A percentile compares a stretch with the other conserved stretches of the same genome.
These are phyloP conservation scores for Ptilodon capucinus DNA, from an alignment of 2,888 invertebrate genomes.

Conservation along the genomic window DNA sequence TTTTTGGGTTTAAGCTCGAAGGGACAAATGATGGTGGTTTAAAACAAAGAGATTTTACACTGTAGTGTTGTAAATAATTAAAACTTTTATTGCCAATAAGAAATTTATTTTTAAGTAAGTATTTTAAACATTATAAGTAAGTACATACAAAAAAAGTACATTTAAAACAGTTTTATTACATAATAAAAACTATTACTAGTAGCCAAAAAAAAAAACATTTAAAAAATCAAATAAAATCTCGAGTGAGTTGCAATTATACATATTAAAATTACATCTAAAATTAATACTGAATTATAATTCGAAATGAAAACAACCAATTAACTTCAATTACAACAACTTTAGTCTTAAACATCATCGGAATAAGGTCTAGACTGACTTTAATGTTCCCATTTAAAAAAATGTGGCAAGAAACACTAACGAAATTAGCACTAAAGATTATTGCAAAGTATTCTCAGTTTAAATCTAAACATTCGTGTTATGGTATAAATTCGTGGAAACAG, in stretches of 20 bases:
- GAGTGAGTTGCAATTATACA: slow-evolving; percentile 25
- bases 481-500: not conserved
- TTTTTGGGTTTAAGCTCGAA: no score
- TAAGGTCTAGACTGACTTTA: slow-evolving; percentile 45
- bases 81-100: slow-evolving; percentile 54
- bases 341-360: slow-evolving; percentile 47
- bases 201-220: slow-evolving; percentile 40
- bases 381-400: slow-evolving; percentile 11
- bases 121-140: slow-evolving; percentile 73
- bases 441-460: not conserved
- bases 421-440: slow-evolving; percentile 1
- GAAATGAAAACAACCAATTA: slow-evolving; percentile 28
- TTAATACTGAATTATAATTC: slow-evolving; percentile 43
- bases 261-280: slow-evolving; percentile 32
- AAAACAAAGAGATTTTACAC: no score
- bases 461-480: not conserved
- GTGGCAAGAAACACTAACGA: slow-evolving; percentile 25
- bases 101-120: slow-evolving; percentile 61
- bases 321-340: slow-evolving; percentile 29
- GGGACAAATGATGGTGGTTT: no score
- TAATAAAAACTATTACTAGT: slow-evolving; percentile 39
- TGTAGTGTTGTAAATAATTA: not conserved
- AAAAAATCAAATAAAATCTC: slow-evolving; percentile 30
- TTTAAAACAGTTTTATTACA: slow-evolving; percentile 41
- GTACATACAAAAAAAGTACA: slow-evolving; percentile 69